phyloP scores from a whole-genome alignment of 2,888 invertebrate species.

The Chaetogeoica ovagalla region DNA sequence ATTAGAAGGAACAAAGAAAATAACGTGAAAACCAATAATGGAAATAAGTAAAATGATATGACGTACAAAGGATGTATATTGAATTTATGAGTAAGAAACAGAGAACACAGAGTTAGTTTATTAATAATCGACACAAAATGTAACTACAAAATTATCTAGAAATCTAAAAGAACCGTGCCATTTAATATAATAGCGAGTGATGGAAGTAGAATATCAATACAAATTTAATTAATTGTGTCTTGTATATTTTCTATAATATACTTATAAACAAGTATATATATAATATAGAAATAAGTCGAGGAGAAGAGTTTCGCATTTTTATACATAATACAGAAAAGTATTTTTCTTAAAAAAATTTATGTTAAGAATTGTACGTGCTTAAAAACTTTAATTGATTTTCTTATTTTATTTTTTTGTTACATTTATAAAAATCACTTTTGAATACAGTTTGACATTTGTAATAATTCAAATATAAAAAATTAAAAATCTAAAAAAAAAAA shows the following conservation, averaged over 20 bases:
- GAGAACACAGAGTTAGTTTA: not conserved
- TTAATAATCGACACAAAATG: not conserved
- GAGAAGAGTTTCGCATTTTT: not conserved
- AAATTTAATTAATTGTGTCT: not conserved
- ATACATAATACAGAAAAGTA: not conserved
- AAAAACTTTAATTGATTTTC: too few relatives aligned
- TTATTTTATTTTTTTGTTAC: too few relatives aligned
- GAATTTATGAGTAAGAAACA: not conserved
- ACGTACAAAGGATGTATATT: not conserved
- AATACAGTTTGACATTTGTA: too few relatives aligned
- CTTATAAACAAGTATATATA: not conserved
- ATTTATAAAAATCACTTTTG: too few relatives aligned
- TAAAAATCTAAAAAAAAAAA: too few relatives aligned
- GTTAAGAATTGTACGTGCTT: too few relatives aligned
- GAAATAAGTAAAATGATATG: not conserved
- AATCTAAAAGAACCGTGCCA: conserved; percentile 15
- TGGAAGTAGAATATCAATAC: not conserved
- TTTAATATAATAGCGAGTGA: not conserved
- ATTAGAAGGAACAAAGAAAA: conserved; percentile 6
- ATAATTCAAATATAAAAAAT: too few relatives aligned
- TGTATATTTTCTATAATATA: not conserved
- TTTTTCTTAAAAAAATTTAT: not conserved
- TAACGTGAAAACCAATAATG: not conserved
- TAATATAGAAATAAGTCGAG: not conserved
- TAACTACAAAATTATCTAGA: conserved; percentile 13